A percentile compares a stretch with the other conserved stretches of the same genome.
These are phyloP conservation scores for Epizoanthus illoricatus DNA, from an alignment of 92 coral and sea anemone genomes.

Conservation along the genomic window DNA sequence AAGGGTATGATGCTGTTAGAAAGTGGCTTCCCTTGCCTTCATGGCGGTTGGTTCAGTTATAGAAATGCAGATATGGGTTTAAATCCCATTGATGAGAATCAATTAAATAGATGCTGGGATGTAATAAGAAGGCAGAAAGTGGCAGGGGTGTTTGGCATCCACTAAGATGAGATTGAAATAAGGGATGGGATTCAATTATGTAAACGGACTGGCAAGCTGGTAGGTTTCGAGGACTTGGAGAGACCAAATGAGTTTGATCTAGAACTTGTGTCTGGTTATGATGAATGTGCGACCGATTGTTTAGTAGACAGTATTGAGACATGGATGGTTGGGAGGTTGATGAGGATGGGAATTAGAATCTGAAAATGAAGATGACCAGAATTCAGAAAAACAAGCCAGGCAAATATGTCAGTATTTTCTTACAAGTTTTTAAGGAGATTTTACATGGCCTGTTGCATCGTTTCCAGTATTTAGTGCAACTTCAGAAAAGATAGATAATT, in stretches of 20 bases:
- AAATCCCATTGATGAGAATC: constrained; percentile 25
- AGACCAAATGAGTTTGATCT: too few relatives aligned
- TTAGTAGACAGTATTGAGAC: too few relatives aligned
- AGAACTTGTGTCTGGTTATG: too few relatives aligned
- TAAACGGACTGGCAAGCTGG: too few relatives aligned
- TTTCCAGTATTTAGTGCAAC: too few relatives aligned
- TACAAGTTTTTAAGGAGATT: constrained; percentile 36
- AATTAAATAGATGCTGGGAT: constrained; percentile 12
- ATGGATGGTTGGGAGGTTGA: too few relatives aligned
- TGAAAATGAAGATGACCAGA: too few relatives aligned
- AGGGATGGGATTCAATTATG: constrained; percentile 13
- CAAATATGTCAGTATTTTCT: constrained; percentile 47
- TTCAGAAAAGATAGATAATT: too few relatives aligned
- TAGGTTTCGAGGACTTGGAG: too few relatives aligned
- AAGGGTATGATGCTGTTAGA: constrained; percentile 46
- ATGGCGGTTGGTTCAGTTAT: constrained; percentile 45
- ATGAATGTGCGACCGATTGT: too few relatives aligned
- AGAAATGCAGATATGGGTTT: constrained; percentile 20
- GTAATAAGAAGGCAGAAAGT: constrained; percentile 5
- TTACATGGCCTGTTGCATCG: too few relatives aligned
- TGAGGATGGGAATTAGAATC: too few relatives aligned
- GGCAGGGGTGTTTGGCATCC: constrained; percentile 34
- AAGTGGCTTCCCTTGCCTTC: constrained; percentile 54
- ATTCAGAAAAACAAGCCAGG: constrained; percentile 10
- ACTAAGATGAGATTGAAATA: constrained; percentile 53